Conservation (phyloP, 1,140 invertebrate genomes). For the Macrobrachium rosenbergii region DNA sequence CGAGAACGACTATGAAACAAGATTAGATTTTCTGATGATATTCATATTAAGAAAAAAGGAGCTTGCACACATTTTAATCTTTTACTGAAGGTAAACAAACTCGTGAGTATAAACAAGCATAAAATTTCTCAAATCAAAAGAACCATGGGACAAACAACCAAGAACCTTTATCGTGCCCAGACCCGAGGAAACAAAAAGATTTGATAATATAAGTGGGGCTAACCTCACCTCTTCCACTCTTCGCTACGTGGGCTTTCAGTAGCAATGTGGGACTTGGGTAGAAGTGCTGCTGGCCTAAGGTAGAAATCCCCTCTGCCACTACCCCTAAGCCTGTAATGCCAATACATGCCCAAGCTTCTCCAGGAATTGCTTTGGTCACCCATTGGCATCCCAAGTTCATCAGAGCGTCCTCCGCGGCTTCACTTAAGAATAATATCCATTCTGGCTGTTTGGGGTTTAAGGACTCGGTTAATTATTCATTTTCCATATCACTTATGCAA, state of each 20-base stretch:
- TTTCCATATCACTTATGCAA: too few species aligned
- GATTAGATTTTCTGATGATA: too few species aligned
- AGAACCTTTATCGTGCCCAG: not conserved
- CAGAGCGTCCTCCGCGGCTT: constrained; percentile 24
- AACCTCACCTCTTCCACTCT: not conserved
- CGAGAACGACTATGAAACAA: too few species aligned
- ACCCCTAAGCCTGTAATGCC: constrained; percentile 16
- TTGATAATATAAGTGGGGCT: not conserved
- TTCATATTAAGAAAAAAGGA: too few species aligned
- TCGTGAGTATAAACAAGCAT: too few species aligned
- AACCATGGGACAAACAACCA: not conserved
- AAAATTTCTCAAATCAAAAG: too few species aligned
- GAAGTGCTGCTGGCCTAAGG: not conserved
- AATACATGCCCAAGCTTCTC: constrained; percentile 49
- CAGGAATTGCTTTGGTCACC: constrained; percentile 23
- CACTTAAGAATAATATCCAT: constrained; percentile 44
- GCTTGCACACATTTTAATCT: too few species aligned
- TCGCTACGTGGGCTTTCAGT: constrained; percentile 17
- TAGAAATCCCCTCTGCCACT: constrained; percentile 32
- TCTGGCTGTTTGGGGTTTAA: constrained; percentile 28
- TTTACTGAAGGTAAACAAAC: too few species aligned
- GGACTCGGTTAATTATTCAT: too few species aligned
- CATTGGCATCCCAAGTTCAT: constrained; percentile 7
- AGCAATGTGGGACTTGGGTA: constrained; percentile 8
- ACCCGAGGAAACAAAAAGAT: not conserved